These are phyloP conservation scores for Protobothrops flavoviridis DNA, from an alignment of 2,113 vertebrate genomes.

Conservation along the genomic window DNA sequence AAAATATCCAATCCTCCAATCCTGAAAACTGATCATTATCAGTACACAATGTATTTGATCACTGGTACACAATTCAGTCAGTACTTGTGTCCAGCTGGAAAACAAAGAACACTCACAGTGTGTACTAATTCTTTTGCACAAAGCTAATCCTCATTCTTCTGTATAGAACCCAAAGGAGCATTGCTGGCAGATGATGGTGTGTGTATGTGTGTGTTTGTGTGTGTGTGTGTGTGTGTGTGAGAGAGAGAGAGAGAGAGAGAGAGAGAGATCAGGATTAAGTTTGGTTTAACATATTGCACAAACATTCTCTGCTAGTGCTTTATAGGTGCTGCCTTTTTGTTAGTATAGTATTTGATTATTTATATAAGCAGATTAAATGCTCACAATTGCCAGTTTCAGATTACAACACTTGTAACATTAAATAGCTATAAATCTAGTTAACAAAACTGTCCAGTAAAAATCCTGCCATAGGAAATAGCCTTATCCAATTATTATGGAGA, in stretches of 20 bases:
- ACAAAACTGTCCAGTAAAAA: conserved; percentile 38
- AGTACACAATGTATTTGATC: not conserved
- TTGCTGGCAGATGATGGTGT: not conserved
- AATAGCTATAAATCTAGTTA: not conserved
- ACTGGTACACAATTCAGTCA: too few relatives aligned
- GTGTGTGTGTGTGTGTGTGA: not conserved
- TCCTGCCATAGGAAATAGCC: conserved; percentile 43
- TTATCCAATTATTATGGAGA: not conserved
- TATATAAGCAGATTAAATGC: not conserved
- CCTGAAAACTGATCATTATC: not conserved
- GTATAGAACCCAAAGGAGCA: not conserved
- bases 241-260: too few relatives aligned
- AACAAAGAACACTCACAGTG: not conserved
- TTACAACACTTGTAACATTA: not conserved
- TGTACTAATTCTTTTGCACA: not conserved
- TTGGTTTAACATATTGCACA: not conserved
- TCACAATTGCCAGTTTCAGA: not conserved
- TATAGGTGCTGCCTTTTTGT: not conserved
- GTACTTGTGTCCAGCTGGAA: not conserved
- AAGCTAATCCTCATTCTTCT: not conserved
- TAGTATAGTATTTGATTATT: not conserved
- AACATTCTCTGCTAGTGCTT: not conserved
- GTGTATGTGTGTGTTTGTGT: not conserved
- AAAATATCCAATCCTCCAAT: not conserved
- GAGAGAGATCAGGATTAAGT: not conserved